A percentile compares a stretch with the other conserved stretches of the same genome.
These are phyloP conservation scores for Cephus sareptanus DNA, from an alignment of 2,888 invertebrate species.

Conservation along the genomic window DNA sequence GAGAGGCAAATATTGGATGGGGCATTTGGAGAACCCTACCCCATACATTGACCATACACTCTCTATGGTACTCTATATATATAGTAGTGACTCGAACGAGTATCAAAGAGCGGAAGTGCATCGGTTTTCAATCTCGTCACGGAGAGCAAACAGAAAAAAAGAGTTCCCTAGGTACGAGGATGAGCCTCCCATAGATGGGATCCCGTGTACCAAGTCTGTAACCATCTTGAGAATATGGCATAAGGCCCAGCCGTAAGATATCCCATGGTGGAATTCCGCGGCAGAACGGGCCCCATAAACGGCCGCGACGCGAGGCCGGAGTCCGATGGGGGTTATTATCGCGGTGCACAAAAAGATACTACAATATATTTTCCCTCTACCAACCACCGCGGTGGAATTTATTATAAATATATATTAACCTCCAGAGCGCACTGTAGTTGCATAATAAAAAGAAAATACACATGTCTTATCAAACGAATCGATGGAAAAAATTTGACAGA, in stretches of 20 bases:
- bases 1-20: not conserved
- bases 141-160: not conserved
- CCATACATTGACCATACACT: too few species aligned
- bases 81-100: not conserved
- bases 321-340: conserved; percentile 23
- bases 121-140: not conserved
- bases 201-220: not conserved
- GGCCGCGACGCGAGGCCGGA: conserved; percentile 26
- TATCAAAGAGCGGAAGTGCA: not conserved
- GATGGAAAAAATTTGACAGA: too few species aligned
- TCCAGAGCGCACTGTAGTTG: too few species aligned
- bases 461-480: too few species aligned
- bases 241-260: conserved; percentile 21
- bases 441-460: too few species aligned
- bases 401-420: not conserved
- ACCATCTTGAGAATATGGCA: not conserved
- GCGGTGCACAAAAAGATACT: conserved; percentile 8
- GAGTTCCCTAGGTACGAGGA: not conserved
- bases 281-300: conserved; percentile 25
- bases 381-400: not conserved
- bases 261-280: conserved; percentile 15
- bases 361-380: not conserved
- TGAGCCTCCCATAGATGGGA: not conserved
- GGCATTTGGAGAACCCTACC: too few species aligned
- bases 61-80: too few species aligned